Percentiles rank a stretch among this genome's conserved stretches.
phyloP scores from a whole-genome alignment of 2,888 invertebrate species.

The Ditula angustiorana region DNA sequence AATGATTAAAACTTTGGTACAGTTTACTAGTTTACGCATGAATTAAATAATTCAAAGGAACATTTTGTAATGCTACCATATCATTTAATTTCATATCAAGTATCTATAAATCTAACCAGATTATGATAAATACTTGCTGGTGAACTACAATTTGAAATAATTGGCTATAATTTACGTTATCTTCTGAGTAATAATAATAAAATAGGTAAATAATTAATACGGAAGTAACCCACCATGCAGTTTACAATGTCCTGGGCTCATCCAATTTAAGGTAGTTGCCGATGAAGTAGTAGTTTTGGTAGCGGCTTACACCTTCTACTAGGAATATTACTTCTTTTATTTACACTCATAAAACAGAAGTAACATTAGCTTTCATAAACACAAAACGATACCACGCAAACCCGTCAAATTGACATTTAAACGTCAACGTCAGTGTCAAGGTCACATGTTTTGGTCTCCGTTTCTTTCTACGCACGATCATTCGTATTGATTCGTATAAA shows the following conservation, averaged over 20 bases:
- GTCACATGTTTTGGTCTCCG: neutral
- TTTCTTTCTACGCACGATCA: neutral
- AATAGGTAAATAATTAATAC: neutral
- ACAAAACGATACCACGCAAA: neutral
- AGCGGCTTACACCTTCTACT: neutral
- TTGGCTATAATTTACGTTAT: neutral
- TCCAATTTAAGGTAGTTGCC: neutral
- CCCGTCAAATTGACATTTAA: constrained; percentile 4
- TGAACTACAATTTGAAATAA: neutral
- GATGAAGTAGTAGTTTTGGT: neutral
- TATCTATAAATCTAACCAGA: neutral
- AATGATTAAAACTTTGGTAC: neutral
- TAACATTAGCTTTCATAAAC: constrained; percentile 2
- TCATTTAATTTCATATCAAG: neutral
- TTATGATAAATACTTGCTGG: neutral
- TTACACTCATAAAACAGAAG: neutral
- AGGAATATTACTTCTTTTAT: neutral
- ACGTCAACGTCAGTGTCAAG: neutral
- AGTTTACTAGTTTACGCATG: neutral
- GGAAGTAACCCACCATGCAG: neutral
- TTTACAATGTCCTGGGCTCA: neutral
- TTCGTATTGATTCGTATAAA: neutral
- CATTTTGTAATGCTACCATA: neutral
- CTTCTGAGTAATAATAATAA: neutral
- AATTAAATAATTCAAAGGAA: neutral